Conservation (phyloP, 2,113 vertebrate genomes). For the Platanista minor region DNA sequence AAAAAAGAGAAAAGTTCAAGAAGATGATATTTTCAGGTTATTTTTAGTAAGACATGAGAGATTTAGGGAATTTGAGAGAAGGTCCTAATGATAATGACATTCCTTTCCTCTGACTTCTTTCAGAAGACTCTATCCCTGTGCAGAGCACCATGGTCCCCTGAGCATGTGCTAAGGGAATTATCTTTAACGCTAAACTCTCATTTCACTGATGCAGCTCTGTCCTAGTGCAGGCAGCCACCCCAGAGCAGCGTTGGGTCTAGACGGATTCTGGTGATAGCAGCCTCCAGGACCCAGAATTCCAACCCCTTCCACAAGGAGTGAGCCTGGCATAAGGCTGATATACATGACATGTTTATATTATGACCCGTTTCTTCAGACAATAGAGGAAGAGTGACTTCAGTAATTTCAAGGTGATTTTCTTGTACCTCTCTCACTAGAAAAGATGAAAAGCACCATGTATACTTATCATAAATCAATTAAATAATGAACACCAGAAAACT, state of each 20-base stretch:
- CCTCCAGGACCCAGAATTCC: not conserved
- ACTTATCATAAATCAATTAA: not conserved
- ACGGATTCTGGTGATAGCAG: not conserved
- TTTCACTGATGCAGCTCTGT: not conserved
- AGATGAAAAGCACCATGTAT: not conserved
- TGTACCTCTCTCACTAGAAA: not conserved
- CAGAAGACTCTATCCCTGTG: too few relatives aligned
- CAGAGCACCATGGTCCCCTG: too few relatives aligned
- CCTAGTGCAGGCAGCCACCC: not conserved
- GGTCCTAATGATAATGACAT: not conserved
- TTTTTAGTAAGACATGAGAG: not conserved
- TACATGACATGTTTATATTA: not conserved
- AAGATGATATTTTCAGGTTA: not conserved
- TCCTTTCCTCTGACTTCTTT: not conserved
- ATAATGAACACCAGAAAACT: not conserved
- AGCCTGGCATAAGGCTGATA: not conserved
- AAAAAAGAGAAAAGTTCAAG: not conserved
- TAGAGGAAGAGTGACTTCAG: not conserved
- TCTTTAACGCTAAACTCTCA: not conserved
- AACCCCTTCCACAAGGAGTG: not conserved
- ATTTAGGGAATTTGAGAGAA: not conserved
- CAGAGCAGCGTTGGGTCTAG: not conserved
- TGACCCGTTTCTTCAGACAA: not conserved
- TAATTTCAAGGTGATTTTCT: not conserved
- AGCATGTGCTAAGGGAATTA: not conserved